Evolutionary conservation across 2,888 invertebrate species (phyloP).

Genomic region (Ecliptopera silaceata): DNA sequence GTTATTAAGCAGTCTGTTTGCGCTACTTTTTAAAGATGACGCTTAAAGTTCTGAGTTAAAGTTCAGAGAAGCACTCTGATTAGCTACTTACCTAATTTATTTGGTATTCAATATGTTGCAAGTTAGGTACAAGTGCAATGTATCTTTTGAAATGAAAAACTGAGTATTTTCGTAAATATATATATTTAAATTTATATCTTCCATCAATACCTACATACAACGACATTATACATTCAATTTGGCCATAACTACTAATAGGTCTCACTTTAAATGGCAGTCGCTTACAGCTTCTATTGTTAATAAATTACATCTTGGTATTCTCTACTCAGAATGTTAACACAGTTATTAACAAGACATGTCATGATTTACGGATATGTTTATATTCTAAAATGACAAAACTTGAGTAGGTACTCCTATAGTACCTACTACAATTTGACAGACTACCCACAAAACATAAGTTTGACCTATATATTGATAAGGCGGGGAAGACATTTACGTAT

Average conservation of each 20-base stretch:
- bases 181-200: slow-evolving; percentile 84
- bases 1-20: too few relatives aligned
- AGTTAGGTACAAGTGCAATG: background rate
- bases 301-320: slow-evolving; percentile 31
- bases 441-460: slow-evolving; percentile 40
- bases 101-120: too few relatives aligned
- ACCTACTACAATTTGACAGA: slow-evolving; percentile 16
- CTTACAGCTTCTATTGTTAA: slow-evolving; percentile 43
- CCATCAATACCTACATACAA: slow-evolving; percentile 81
- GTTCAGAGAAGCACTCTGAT: too few relatives aligned
- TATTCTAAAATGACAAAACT: slow-evolving; percentile 13
- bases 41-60: too few relatives aligned
- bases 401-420: slow-evolving; percentile 8
- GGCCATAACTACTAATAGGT: slow-evolving; percentile 69
- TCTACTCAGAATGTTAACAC: slow-evolving; percentile 9
- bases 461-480: slow-evolving; percentile 57
- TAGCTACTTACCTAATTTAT: too few relatives aligned
- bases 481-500: slow-evolving; percentile 72
- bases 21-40: too few relatives aligned
- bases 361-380: slow-evolving; percentile 8
- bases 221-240: slow-evolving; percentile 76
- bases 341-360: slow-evolving; percentile 6
- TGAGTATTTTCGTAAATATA: slow-evolving; percentile 80
- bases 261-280: slow-evolving; percentile 68
- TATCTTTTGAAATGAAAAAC: slow-evolving; percentile 46